A percentile compares a stretch with the other conserved stretches of the same genome.
Evolutionary conservation across 2,113 vertebrate species (phyloP).

Genomic region (Azemiops feae): DNA sequence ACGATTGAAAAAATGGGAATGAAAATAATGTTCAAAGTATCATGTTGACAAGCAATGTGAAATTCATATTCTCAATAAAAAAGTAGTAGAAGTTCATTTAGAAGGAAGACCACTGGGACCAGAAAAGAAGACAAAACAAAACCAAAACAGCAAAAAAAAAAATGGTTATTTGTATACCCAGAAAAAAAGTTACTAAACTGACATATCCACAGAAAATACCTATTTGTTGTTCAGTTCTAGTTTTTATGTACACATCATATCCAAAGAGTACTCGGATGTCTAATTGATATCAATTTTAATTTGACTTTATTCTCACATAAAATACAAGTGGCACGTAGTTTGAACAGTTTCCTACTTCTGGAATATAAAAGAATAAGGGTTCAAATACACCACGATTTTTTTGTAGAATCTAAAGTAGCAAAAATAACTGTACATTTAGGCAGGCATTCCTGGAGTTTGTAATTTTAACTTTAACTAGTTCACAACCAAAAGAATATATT

Average conservation of each 20-base stretch:
- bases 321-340: not conserved
- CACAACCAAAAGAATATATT: not conserved
- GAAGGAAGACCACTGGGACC: not conserved
- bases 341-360: not conserved
- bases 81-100: not conserved
- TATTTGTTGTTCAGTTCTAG: not conserved
- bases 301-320: too few species aligned
- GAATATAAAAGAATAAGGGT: not conserved
- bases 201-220: too few species aligned
- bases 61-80: not conserved
- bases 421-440: not conserved
- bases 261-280: not conserved
- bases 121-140: not conserved
- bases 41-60: not conserved
- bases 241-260: not conserved
- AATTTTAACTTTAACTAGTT: not conserved
- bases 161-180: not conserved
- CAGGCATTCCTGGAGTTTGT: not conserved
- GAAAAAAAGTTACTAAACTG: not conserved
- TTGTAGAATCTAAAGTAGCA: not conserved
- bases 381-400: not conserved
- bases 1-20: not conserved
- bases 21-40: not conserved
- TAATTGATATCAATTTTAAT: too few species aligned
- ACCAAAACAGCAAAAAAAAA: not conserved